Base-by-base conservation (phyloP, 2,888 invertebrate genomes). In the Diarsia rubi region DNA sequence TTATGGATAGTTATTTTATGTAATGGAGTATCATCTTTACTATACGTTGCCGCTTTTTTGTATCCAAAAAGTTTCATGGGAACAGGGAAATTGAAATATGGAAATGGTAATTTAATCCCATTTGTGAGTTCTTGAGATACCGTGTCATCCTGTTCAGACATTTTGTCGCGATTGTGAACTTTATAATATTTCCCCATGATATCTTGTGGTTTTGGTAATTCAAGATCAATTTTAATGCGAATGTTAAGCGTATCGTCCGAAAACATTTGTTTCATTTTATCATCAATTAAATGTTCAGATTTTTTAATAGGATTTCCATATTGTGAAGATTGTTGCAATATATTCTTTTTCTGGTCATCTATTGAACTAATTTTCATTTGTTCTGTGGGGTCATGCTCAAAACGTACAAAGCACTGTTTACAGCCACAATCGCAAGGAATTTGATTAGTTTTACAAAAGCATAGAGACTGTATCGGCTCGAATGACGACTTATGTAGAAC, bases 1-100 rank as follows among this genome's bases (percentile, higher is more conserved):
- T 95, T 96, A 75, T 95, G 95, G 42, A 95, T 91, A 57, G 92
- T 92, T 81, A 94, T 90, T 90, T 94, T 95, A 71, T 94, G 93
- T 63, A 93, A 69, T 21, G 93, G 90, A 8, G 86, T 60, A 63
- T 92, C 91, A 52, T 91, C 89, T 76, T 90, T 92, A 49, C 81
- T 88, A 45, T 87, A 83, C 77, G 88, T 90, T 16, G 75, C 57
- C 21, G 75, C 66, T 78, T 90, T 94, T 85, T 91, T 93, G 49
- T 89, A 90, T 65, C 91, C 92, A 42, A 93, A 90, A 67, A 93
- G 70, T 69, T 94, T 92, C 82, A 93, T 88, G 24, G 94, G 93
- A 44, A 93, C 89, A 3, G 95, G 95, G 78, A 94, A 91, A 79
- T 94, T 92, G 42, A 93, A 92, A 83, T 91, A 92, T 9, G 94